Percentiles rank a stretch among this genome's conserved stretches.
Conservation (phyloP, 1,140 invertebrate species). For the Akabosia matsudoensis region DNA sequence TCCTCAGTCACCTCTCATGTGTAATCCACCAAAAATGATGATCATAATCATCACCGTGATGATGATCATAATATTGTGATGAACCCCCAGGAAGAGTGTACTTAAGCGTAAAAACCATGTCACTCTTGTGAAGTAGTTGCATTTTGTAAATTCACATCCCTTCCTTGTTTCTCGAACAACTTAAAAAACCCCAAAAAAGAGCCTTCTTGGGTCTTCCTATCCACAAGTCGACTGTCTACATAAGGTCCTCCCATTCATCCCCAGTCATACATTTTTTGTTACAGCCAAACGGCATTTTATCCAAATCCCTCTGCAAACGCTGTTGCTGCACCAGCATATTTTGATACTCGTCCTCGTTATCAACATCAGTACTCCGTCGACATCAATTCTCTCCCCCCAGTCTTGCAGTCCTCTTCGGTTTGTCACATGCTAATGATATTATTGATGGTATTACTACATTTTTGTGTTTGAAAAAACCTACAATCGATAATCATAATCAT, state of each 20-base stretch:
- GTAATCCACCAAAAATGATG: background rate
- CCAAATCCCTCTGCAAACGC: no score
- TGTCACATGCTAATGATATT: background rate
- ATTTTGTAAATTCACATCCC: background rate
- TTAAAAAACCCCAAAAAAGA: background rate
- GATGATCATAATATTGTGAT: background rate
- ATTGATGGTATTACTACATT: background rate
- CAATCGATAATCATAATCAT: background rate
- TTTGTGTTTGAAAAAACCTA: background rate
- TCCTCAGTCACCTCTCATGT: background rate
- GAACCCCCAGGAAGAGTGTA: background rate
- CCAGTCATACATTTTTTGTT: no score
- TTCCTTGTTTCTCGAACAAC: slow-evolving; percentile 8
- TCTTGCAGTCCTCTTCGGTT: background rate
- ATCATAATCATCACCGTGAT: background rate
- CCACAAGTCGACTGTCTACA: background rate
- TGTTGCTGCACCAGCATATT: no score
- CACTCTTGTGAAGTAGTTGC: slow-evolving; percentile 19
- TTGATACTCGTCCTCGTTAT: no score
- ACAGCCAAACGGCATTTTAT: no score
- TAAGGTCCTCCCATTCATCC: background rate
- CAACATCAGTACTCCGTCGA: no score
- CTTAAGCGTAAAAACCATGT: slow-evolving; percentile 46
- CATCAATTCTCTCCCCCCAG: no score
- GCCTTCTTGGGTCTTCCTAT: background rate